Conservation (phyloP, 92 coral and sea anemone species). For the Umimayanthus kanabou region DNA sequence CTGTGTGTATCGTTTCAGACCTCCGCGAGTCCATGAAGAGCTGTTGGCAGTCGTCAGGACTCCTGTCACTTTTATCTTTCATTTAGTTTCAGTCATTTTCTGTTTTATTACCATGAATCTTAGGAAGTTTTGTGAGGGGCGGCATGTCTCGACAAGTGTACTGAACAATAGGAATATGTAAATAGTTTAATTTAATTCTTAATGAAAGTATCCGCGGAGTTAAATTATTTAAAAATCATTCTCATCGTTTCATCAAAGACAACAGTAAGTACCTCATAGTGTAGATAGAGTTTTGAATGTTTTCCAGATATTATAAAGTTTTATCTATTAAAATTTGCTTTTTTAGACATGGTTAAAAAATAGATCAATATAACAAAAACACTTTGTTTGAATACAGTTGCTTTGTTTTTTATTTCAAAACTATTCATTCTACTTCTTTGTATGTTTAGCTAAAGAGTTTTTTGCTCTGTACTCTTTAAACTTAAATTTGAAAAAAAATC, state of each 20-base stretch:
- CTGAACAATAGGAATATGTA: background rate
- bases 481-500: too few relatives aligned
- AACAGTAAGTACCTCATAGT: background rate
- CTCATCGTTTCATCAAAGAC: background rate
- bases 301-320: too few relatives aligned
- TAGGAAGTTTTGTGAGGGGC: background rate
- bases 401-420: too few relatives aligned
- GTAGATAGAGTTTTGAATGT: too few relatives aligned
- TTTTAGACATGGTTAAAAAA: too few relatives aligned
- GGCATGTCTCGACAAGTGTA: background rate
- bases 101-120: background rate
- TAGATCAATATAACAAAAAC: too few relatives aligned
- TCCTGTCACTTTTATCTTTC: background rate
- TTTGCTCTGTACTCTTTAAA: too few relatives aligned
- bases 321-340: too few relatives aligned
- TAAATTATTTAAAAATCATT: background rate
- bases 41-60: constrained; percentile 18
- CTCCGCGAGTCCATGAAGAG: constrained; percentile 34
- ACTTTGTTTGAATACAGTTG: too few relatives aligned
- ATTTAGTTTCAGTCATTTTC: background rate
- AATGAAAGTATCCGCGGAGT: background rate
- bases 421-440: too few relatives aligned
- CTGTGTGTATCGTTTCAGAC: constrained; percentile 41
- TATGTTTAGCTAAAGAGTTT: too few relatives aligned
- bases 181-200: too few relatives aligned